Percentiles rank a stretch among this genome's conserved stretches.
Evolutionary conservation across 1,140 invertebrate genomes (phyloP).

Genomic region (Akabosia matsudoensis): DNA sequence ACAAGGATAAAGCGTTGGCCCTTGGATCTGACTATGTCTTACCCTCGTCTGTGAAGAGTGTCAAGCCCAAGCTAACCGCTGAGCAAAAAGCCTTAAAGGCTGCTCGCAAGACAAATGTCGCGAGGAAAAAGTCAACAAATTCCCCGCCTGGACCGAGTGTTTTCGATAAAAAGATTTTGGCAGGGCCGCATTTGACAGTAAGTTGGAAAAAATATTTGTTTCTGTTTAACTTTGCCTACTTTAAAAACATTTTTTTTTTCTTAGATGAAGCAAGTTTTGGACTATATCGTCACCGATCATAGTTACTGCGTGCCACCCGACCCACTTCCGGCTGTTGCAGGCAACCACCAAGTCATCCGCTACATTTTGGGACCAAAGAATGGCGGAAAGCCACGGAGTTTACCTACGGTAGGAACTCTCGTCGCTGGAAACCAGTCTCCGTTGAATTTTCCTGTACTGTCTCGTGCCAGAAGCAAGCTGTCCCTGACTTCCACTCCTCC

Average conservation of each 20-base stretch:
- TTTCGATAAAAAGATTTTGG: neutral
- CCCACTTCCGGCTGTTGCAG: neutral
- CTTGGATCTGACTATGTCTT: neutral
- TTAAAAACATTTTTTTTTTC: neutral
- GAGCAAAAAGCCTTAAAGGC: neutral
- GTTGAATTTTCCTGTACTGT: neutral
- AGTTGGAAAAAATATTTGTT: neutral
- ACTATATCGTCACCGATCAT: constrained; percentile 1
- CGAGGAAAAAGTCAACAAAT: neutral
- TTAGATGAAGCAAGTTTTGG: constrained; percentile 20
- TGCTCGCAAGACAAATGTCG: neutral
- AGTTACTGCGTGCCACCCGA: constrained; percentile 13
- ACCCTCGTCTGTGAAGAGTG: neutral
- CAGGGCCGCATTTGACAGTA: constrained; percentile 10
- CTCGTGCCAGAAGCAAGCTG: neutral
- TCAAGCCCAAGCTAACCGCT: neutral
- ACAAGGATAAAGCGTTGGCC: neutral
- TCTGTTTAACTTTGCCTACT: neutral
- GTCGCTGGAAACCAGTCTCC: neutral
- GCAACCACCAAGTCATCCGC: constrained; percentile 10
- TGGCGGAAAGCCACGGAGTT: neutral
- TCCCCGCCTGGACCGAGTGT: neutral
- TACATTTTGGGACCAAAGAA: constrained; percentile 12
- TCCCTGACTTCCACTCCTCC: neutral
- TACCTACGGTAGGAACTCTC: neutral